Percentiles rank a stretch among this genome's conserved stretches.
These are phyloP conservation scores for Zaprionus davidi DNA, from an alignment of 1,140 invertebrate genomes.

Conservation along the genomic window DNA sequence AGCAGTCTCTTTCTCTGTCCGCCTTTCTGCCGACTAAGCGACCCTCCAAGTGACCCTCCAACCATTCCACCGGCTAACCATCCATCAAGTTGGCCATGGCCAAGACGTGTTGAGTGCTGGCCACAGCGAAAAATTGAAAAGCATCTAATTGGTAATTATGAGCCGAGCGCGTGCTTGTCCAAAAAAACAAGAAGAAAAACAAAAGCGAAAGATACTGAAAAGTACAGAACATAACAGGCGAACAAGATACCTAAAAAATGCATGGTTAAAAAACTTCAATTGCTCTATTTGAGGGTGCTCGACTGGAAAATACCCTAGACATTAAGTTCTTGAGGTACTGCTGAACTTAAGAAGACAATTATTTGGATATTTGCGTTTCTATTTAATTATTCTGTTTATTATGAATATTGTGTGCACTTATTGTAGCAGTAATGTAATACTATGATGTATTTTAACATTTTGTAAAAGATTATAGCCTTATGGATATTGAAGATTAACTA, in stretches of 20 bases:
- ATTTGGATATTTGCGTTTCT: too few species aligned
- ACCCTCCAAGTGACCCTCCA: conserved; percentile 11
- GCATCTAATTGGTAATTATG: conserved; percentile 69
- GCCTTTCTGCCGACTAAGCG: neutral
- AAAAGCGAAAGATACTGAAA: conserved; percentile 26
- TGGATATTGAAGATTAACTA: too few species aligned
- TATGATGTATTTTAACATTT: too few species aligned
- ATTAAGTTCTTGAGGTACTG: neutral
- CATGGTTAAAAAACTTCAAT: conserved; percentile 12
- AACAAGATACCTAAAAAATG: conserved; percentile 27
- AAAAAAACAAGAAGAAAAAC: conserved; percentile 30
- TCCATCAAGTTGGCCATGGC: conserved; percentile 48
- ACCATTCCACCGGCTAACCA: conserved; percentile 17
- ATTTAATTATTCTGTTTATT: too few species aligned
- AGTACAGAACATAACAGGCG: conserved; percentile 33
- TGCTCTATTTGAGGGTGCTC: neutral
- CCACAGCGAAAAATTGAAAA: conserved; percentile 64
- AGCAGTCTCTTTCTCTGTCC: neutral
- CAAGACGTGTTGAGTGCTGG: conserved; percentile 55
- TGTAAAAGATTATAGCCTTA: too few species aligned
- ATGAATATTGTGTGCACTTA: too few species aligned
- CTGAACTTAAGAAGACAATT: neutral
- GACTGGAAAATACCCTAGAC: conserved; percentile 3
- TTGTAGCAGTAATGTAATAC: too few species aligned
- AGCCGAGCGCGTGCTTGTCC: conserved; percentile 60